Percentiles rank a stretch among this genome's conserved stretches.
Conservation (phyloP, 2,888 invertebrate genomes). For the Hirtodrosophila histrioides region DNA sequence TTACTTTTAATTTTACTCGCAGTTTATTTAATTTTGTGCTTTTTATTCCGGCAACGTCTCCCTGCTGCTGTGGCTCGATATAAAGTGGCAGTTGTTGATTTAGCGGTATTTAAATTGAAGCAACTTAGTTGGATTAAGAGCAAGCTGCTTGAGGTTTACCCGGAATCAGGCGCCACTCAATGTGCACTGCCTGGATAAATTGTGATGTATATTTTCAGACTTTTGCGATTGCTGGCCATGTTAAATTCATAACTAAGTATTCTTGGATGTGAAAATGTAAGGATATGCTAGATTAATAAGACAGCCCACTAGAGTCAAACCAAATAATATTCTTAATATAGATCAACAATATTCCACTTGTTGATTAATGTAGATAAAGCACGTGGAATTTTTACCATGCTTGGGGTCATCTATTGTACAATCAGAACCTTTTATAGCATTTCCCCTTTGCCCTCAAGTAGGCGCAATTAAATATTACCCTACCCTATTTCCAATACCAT, state of each 20-base stretch:
- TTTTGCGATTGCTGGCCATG: too few species aligned
- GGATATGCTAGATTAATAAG: too few species aligned
- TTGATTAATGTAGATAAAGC: neutral
- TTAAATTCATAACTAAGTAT: too few species aligned
- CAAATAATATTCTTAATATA: too few species aligned
- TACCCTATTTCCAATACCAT: conserved; percentile 48
- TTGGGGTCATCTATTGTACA: conserved; percentile 7
- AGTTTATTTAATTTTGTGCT: conserved; percentile 83
- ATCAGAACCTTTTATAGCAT: conserved; percentile 22
- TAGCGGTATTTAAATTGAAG: conserved; percentile 79
- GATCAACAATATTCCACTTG: too few species aligned
- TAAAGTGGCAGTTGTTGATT: conserved; percentile 78
- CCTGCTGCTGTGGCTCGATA: conserved; percentile 34
- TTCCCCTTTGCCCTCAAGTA: conserved; percentile 64
- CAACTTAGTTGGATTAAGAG: conserved; percentile 73
- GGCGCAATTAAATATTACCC: conserved; percentile 65
- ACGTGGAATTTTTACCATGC: neutral
- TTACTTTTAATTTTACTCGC: conserved; percentile 76
- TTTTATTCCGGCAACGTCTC: conserved; percentile 58
- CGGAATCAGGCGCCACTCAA: conserved; percentile 32
- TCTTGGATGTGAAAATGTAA: too few species aligned
- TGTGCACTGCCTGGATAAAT: too few species aligned
- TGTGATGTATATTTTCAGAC: too few species aligned
- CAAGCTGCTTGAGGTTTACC: conserved; percentile 60
- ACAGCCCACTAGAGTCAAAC: too few species aligned